Base-by-base conservation (phyloP, 1,140 invertebrate species). In the Philotrypesis tridentata region DNA sequence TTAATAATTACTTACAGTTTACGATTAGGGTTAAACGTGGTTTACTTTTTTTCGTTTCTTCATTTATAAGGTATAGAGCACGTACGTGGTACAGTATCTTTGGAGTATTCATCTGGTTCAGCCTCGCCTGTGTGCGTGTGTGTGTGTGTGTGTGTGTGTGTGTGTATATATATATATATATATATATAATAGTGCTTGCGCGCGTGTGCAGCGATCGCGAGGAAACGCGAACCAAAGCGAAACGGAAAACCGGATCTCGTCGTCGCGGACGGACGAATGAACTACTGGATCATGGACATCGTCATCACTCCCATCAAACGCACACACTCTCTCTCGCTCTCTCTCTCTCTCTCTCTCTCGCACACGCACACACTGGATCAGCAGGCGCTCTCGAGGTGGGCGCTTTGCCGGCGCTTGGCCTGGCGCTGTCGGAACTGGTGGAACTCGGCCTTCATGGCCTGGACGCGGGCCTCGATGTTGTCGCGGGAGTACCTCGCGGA, bases 361-460 rank as follows among this genome's bases (percentile, higher is more conserved):
- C 33, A 11, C 25, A 11, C n/a, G 31, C 33, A 29, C 63, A 65
- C 63, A 65, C 63, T 61, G 23, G 55, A n/a, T 93, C 90, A 96
- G 92, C 95, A 96, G 84, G 94, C 95, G 90, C 95, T 96, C 89
- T 96, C 95, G 76, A 96, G 90, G 88, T 96, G 95, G 11, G 92
- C 92, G 88, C 94, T 94, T 85, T 94, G 92, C 82, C 94, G 91
- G 82, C 94, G 91, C 70, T 95, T 93, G 67, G 96, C 96, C 89
- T 98, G 97, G 60, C 97, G 93, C 87, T 97, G 95, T 76, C 97
- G 94, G 91, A 98, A 98, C 89, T 97, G 96, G 89, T 98, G 95
- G 91, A 98, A 99, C 90, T 99, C 97, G 89, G 98, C 96, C 86
- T 98, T 97, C 96, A 99, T 97, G 40, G 97, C 97, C 85, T 97